Conservation (phyloP, 2,888 invertebrate species). For the Mantis religiosa region DNA sequence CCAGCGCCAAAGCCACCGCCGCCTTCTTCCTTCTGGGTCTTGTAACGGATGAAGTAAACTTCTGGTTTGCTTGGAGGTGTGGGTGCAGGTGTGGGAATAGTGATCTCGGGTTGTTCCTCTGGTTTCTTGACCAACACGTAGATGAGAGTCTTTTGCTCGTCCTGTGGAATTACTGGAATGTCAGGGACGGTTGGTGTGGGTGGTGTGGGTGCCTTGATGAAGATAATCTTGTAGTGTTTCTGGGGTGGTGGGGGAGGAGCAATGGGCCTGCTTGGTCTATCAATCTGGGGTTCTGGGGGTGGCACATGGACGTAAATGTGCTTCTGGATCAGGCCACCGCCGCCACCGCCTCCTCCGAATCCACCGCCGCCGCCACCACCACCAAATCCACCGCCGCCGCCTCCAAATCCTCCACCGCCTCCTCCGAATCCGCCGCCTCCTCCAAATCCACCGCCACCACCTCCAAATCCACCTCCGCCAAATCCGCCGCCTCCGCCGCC, state of each 20-base stretch:
- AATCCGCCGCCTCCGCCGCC: conserved; percentile 34
- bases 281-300: conserved; percentile 75
- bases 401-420: no score
- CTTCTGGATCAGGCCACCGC: conserved; percentile 64
- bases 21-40: conserved; percentile 53
- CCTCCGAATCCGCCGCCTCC: conserved; percentile 37
- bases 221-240: conserved; percentile 89
- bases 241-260: conserved; percentile 66
- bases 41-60: conserved; percentile 85
- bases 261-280: conserved; percentile 62
- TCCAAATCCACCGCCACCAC: conserved; percentile 34
- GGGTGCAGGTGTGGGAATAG: conserved; percentile 70
- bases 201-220: conserved; percentile 85
- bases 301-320: conserved; percentile 89
- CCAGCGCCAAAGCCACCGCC: conserved; percentile 43
- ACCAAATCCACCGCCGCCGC: conserved; percentile 32
- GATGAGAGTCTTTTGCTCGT: conserved; percentile 77
- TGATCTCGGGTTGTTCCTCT: conserved; percentile 77
- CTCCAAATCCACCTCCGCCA: conserved; percentile 39
- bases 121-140: conserved; percentile 87
- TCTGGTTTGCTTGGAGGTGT: conserved; percentile 85
- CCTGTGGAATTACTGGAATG: conserved; percentile 74
- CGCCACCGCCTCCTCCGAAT: conserved; percentile 17
- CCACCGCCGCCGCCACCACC: conserved; percentile 27
- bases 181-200: conserved; percentile 78